Evolutionary conservation across 2,113 vertebrate genomes (phyloP), one percentile per base, ranked within the genome.

Genomic region (Amphilophus citrinellus): DNA sequence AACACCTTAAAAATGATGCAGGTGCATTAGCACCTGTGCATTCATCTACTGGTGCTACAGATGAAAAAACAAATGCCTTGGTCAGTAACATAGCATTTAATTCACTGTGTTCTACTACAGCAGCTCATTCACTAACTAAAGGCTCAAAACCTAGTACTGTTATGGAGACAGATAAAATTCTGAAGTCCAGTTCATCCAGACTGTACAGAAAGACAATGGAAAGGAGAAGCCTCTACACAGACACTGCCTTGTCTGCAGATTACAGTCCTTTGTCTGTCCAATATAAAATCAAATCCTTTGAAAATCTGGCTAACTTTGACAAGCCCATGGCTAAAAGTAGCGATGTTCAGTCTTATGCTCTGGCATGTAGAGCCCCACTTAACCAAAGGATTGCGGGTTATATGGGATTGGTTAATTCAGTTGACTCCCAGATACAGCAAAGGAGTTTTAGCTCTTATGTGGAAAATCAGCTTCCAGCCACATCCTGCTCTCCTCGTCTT

Each of bases 221-320:
- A 50, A 96, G 95, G 27, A 96, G 95, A 22, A 97, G 96, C 76
- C 95, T 96, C 73, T 95, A 96, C 82, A 96, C 95, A 2, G 96
- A 97, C 27, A 86, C 95, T 61, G 94, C 93, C 84, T 95, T 95
- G 91, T 93, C 96, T 0, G 92, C 94, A 4, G 96, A 97, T 83
- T 92, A 95, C 57, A 95, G 96, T 90, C 97, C 97, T 42, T 97
- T 99, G 91, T 98, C 98, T 37, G 98, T 99, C 56, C 97, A 96
- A 84, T 97, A 99, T 83, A 96, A 98, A 88, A 99, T 99, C 85
- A 98, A 98, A 91, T 99, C 98, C 7, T 99, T 99, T 42, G 98
- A 99, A 95, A 99, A 98, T 82, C 89, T 99, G 84, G 97, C 97
- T 57, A 96, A 96, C 89, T 96, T 97, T 18, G 98, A 99, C 85